phyloP scores from a whole-genome alignment of 2,797 vertebrate species.

The Dromococcyx pavoninus region DNA sequence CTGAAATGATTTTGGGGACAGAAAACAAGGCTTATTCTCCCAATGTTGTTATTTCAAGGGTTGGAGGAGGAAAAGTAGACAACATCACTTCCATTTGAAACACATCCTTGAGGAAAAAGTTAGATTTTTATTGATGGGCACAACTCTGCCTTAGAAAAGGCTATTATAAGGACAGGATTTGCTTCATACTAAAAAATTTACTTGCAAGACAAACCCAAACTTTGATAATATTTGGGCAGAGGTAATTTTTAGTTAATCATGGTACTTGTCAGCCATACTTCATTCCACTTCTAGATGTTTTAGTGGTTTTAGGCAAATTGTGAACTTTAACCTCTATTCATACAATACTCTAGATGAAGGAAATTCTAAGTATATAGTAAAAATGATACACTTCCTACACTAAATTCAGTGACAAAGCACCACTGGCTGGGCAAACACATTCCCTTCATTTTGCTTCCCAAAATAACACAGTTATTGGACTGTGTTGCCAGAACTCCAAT shows the following conservation, averaged over 20 bases:
- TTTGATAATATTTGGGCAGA: neutral
- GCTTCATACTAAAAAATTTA: neutral
- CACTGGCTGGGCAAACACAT: neutral
- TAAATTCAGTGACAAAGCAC: neutral
- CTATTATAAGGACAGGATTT: neutral
- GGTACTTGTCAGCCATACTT: neutral
- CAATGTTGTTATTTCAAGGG: neutral
- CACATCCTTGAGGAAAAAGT: neutral
- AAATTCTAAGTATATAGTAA: neutral
- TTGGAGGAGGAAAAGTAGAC: neutral
- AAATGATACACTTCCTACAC: neutral
- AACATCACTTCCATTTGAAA: neutral
- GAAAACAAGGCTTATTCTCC: neutral
- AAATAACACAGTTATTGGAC: neutral
- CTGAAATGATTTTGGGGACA: neutral
- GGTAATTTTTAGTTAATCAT: neutral
- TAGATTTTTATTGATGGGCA: neutral
- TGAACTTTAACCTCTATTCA: neutral
- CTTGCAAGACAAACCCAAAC: neutral
- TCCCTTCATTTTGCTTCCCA: neutral
- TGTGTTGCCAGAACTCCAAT: neutral
- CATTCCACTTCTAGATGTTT: neutral
- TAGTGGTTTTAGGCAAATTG: neutral
- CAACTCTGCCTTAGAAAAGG: neutral
- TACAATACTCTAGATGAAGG: neutral